These are phyloP conservation scores for Catocala fraxini DNA, from an alignment of 2,888 invertebrate genomes.

Conservation along the genomic window DNA sequence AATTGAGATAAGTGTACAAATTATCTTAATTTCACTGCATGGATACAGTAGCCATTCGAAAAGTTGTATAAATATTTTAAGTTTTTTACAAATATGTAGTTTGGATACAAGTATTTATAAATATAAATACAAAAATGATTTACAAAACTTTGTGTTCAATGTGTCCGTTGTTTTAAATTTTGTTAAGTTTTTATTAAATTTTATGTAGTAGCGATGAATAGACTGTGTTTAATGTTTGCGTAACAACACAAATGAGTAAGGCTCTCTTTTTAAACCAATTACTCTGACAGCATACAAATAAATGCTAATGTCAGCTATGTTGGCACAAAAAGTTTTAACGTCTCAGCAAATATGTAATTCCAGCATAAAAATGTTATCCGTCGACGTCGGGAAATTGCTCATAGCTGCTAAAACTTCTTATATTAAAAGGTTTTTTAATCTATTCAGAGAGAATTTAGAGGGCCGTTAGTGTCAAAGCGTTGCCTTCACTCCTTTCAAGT, in stretches of 20 bases:
- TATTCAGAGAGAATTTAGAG: slow-evolving; percentile 67
- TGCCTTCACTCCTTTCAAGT: slow-evolving; percentile 59
- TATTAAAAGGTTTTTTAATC: slow-evolving; percentile 68
- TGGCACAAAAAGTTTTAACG: slow-evolving; percentile 45
- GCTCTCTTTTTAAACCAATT: slow-evolving; percentile 38
- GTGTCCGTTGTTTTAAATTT: too few species aligned
- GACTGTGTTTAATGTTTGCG: too few species aligned
- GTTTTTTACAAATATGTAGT: too few species aligned
- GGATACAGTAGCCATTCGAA: too few species aligned
- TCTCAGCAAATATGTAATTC: slow-evolving; percentile 51
- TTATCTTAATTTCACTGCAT: too few species aligned
- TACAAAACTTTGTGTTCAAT: too few species aligned
- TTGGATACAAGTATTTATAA: too few species aligned
- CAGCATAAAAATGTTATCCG: slow-evolving; percentile 45
- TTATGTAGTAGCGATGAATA: too few species aligned
- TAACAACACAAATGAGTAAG: slow-evolving; percentile 1
- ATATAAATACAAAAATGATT: too few species aligned
- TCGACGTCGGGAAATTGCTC: slow-evolving; percentile 35
- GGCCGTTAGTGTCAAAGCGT: slow-evolving; percentile 68
- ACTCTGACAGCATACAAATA: slow-evolving; percentile 45
- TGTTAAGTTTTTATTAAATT: too few species aligned
- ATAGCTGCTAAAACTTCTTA: slow-evolving; percentile 56
- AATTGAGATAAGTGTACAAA: too few species aligned
- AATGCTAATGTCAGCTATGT: slow-evolving; percentile 36
- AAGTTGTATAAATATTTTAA: too few species aligned